Conservation (phyloP, 2,888 invertebrate genomes). For the Thecophora atra region DNA sequence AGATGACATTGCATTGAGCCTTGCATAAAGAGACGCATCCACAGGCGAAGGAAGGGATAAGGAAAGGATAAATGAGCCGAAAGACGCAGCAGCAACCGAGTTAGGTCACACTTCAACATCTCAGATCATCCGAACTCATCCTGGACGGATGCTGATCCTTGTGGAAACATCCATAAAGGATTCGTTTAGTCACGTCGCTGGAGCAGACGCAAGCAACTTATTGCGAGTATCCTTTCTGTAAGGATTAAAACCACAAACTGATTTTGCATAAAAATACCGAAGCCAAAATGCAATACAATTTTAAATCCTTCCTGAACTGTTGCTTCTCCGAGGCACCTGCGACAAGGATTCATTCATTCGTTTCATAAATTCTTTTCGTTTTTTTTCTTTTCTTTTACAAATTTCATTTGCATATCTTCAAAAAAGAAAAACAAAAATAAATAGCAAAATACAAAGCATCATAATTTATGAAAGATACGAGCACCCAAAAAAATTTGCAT, state of each 20-base stretch:
- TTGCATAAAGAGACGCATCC: too few species aligned
- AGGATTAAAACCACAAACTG: constrained; percentile 26
- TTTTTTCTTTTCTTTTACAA: not conserved
- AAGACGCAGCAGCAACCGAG: too few species aligned
- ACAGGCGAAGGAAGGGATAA: too few species aligned
- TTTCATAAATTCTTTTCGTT: not conserved
- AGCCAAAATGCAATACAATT: too few species aligned
- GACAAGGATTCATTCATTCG: not conserved
- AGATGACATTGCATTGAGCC: too few species aligned
- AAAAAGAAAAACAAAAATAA: not conserved
- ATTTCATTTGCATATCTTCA: not conserved
- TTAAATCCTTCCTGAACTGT: too few species aligned
- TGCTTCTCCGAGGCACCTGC: too few species aligned
- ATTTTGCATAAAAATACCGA: constrained; percentile 19
- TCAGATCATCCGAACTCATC: too few species aligned
- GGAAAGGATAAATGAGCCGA: too few species aligned
- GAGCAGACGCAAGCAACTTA: constrained; percentile 15
- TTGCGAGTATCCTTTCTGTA: constrained; percentile 10
- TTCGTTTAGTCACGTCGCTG: not conserved
- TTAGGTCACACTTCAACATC: too few species aligned
- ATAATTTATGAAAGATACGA: not conserved
- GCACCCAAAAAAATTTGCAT: constrained; percentile 11
- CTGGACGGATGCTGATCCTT: not conserved
- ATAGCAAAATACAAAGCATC: not conserved
- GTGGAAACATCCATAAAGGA: too few species aligned